Evolutionary conservation across 2,113 vertebrate species (phyloP).

Genomic region (Patagioenas fasciata): DNA sequence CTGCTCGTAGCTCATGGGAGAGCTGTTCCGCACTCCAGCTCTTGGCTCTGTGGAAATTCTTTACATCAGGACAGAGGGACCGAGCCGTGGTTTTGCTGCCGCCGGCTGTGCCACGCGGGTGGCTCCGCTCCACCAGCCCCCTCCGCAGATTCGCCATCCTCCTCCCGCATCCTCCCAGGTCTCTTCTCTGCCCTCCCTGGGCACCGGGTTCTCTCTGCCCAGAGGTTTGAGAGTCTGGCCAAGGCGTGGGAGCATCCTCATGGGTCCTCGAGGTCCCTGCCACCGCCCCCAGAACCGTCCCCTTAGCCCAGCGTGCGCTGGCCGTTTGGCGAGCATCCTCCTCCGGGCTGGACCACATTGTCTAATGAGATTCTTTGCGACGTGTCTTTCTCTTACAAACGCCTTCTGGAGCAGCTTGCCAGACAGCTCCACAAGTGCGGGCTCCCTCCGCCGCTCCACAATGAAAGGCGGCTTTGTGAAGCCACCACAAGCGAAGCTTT

Average conservation of each 20-base stretch:
- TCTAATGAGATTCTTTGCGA: conserved; percentile 42
- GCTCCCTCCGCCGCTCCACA: not conserved
- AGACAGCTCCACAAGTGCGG: conserved; percentile 12
- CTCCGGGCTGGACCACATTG: not conserved
- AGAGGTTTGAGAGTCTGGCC: not conserved
- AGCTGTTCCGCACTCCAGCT: not conserved
- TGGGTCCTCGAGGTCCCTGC: not conserved
- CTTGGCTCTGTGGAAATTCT: not conserved
- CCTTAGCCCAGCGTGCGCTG: not conserved
- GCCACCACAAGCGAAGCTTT: not conserved
- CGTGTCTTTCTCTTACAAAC: not conserved
- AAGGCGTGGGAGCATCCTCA: accelerated
- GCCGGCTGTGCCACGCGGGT: not conserved
- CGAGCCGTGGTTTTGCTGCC: not conserved
- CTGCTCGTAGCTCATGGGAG: not conserved
- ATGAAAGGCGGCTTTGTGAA: conserved; percentile 48
- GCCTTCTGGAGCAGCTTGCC: conserved; percentile 27
- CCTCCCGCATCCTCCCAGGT: not conserved
- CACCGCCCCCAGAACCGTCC: not conserved
- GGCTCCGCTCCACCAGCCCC: not conserved
- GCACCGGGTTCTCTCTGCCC: accelerated
- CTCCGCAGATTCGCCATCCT: not conserved
- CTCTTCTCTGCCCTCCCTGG: not conserved
- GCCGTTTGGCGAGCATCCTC: not conserved
- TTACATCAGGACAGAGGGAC: not conserved